Base-by-base conservation (phyloP, 2,113 vertebrate species). In the Charadrius vociferus region DNA sequence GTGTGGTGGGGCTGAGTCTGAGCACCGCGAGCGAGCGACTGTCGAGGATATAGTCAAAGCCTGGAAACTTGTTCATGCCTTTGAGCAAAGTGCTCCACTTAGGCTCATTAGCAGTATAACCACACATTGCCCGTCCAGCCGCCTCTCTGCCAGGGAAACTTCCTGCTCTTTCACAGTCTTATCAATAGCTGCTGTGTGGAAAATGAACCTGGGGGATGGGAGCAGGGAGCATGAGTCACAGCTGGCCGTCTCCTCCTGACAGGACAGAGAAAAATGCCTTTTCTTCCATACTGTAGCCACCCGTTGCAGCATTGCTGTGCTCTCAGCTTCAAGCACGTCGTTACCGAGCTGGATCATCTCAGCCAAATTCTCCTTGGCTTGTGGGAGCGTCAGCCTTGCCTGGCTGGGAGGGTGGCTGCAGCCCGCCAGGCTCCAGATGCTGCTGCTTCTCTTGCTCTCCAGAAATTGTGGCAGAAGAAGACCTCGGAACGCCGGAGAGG, bases 161-260 rank as follows among this genome's bases (percentile, higher is more conserved):
- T 95, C 68, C 93, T 93, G 85, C 88, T 96, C 92, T 88, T 93
- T 88, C 81, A 86, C 30, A 68, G 29, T 30, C 71, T 93, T 85
- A 96, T 47, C 88, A 88, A 92, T 21, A 43, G 75, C 75, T 94
- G 59, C 52, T 92, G 67, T 68, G 43, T 72, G 7, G 12, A 65
- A 78, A 88, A 74, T 43, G 62, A 78, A 26, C 59, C 24, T 1
- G 4, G 61, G 61, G 49, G 20, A 19, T 36, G 71, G 74, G n/a
- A 79, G 55, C 50, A 66, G 81, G 36, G n/a, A 74, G 50, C 22
- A 22, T 22, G n/a, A 41, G 34, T 59, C 86, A 73, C 29, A 71
- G 45, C 53, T 90, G 88, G 55, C n/a, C 75, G 58, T 82, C 37
- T 74, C 17, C 53, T 90, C 66, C 71, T 1, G 8, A 37, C 63